A percentile compares a stretch with the other conserved stretches of the same genome.
phyloP scores from a whole-genome alignment of 2,113 vertebrate species.

The Sula dactylatra region DNA sequence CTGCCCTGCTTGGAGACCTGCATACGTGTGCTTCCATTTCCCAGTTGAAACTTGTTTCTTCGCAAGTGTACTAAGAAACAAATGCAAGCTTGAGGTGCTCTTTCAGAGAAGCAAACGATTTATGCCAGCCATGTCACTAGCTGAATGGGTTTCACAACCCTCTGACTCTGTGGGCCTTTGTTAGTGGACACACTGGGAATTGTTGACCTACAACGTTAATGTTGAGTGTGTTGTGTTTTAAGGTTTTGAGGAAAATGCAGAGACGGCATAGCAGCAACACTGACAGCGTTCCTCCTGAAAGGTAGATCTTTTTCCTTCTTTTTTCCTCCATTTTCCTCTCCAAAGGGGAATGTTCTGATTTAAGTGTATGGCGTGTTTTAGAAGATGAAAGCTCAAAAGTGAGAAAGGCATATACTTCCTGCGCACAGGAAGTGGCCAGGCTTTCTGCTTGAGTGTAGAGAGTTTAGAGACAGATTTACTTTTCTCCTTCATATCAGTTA shows the following conservation, averaged over 20 bases:
- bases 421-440: neutral
- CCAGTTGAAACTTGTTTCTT: neutral
- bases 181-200: neutral
- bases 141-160: neutral
- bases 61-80: neutral
- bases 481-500: neutral
- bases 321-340: neutral
- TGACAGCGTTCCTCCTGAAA: slow-evolving; percentile 89
- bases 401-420: neutral
- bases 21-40: neutral
- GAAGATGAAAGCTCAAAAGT: neutral
- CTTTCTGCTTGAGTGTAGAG: neutral
- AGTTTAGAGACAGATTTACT: neutral
- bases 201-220: slow-evolving; percentile 36
- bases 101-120: neutral
- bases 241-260: slow-evolving; percentile 93
- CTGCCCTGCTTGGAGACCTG: neutral
- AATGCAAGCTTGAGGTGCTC: neutral
- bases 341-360: neutral
- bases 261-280: slow-evolving; percentile 98
- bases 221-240: slow-evolving; percentile 77
- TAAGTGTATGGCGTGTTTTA: neutral
- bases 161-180: neutral
- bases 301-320: slow-evolving; percentile 69
- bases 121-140: slow-evolving; percentile 2